These are phyloP conservation scores for Trichogramma dendrolimi DNA, from an alignment of 2,888 invertebrate species.

Conservation along the genomic window DNA sequence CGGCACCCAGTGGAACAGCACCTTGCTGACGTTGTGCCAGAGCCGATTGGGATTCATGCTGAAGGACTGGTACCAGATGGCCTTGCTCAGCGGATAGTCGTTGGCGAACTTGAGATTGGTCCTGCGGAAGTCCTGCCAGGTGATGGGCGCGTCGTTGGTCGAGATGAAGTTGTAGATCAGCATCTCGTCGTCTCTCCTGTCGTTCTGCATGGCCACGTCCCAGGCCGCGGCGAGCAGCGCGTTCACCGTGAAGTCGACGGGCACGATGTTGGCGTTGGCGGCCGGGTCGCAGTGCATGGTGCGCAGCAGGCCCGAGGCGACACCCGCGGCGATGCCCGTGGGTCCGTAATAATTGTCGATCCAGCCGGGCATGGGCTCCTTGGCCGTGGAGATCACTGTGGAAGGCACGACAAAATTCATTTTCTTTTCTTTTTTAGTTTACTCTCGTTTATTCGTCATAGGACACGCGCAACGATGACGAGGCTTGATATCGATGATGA, in stretches of 20 bases:
- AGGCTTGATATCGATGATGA: no score
- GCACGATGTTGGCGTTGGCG: slow-evolving; percentile 69
- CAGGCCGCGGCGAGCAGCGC: slow-evolving; percentile 65
- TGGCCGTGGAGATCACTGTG: slow-evolving; percentile 59
- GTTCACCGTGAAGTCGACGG: slow-evolving; percentile 70
- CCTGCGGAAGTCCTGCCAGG: slow-evolving; percentile 69
- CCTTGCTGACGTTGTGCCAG: slow-evolving; percentile 56
- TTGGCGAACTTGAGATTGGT: slow-evolving; percentile 56
- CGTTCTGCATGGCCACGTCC: slow-evolving; percentile 51
- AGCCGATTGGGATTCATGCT: slow-evolving; percentile 58
- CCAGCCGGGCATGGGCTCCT: slow-evolving; percentile 68
- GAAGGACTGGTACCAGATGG: slow-evolving; percentile 61
- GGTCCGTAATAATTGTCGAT: slow-evolving; percentile 77
- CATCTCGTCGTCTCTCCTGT: slow-evolving; percentile 49
- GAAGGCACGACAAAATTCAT: background rate
- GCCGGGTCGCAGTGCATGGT: slow-evolving; percentile 61
- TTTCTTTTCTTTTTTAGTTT: background rate
- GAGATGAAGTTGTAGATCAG: slow-evolving; percentile 84
- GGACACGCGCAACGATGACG: background rate
- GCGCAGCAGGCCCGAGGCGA: slow-evolving; percentile 65
- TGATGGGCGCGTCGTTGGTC: slow-evolving; percentile 71
- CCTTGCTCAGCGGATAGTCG: slow-evolving; percentile 55
- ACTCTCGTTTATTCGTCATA: background rate
- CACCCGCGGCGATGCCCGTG: slow-evolving; percentile 61
- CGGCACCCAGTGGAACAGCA: slow-evolving; percentile 69